Percentiles rank a stretch among this genome's conserved stretches.
phyloP scores from a whole-genome alignment of 2,888 invertebrate genomes.

The Epinotia ramella region DNA sequence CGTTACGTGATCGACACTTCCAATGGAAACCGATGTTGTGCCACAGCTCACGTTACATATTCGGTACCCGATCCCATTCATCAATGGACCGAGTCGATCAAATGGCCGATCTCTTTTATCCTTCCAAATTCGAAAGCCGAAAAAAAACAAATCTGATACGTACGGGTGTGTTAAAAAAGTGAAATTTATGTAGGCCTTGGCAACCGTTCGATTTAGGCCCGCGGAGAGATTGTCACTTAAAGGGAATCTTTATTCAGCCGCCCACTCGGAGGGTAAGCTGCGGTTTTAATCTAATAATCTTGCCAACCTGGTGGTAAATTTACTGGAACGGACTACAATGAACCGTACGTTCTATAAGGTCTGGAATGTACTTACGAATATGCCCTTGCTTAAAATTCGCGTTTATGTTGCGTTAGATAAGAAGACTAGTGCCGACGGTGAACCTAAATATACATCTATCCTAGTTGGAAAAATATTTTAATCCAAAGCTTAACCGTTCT shows the following conservation, averaged over 20 bases:
- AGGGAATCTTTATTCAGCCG: constrained; percentile 51
- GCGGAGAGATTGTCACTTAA: constrained; percentile 50
- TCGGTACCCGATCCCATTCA: constrained; percentile 31
- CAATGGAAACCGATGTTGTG: constrained; percentile 20
- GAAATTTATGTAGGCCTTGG: constrained; percentile 43
- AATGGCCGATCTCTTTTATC: constrained; percentile 41
- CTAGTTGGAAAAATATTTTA: not conserved
- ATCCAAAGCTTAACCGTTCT: not conserved
- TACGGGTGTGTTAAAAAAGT: constrained; percentile 42
- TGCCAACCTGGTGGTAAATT: constrained; percentile 31
- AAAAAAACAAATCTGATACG: constrained; percentile 47
- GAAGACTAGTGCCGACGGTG: not conserved
- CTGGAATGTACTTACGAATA: not conserved
- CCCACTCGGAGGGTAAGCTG: constrained; percentile 52
- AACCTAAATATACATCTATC: not conserved
- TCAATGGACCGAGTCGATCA: constrained; percentile 42
- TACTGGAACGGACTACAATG: constrained; percentile 25
- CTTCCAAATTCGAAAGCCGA: constrained; percentile 26
- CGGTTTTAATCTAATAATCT: constrained; percentile 61
- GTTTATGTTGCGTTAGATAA: not conserved
- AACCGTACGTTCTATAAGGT: not conserved
- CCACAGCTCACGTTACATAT: constrained; percentile 5
- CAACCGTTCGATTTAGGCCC: constrained; percentile 38
- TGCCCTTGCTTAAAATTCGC: not conserved
- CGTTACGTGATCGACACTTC: not conserved